Evolutionary conservation across 1,140 invertebrate species (phyloP), one percentile per base, ranked within the genome.

Genomic region (Halesus radiatus): DNA sequence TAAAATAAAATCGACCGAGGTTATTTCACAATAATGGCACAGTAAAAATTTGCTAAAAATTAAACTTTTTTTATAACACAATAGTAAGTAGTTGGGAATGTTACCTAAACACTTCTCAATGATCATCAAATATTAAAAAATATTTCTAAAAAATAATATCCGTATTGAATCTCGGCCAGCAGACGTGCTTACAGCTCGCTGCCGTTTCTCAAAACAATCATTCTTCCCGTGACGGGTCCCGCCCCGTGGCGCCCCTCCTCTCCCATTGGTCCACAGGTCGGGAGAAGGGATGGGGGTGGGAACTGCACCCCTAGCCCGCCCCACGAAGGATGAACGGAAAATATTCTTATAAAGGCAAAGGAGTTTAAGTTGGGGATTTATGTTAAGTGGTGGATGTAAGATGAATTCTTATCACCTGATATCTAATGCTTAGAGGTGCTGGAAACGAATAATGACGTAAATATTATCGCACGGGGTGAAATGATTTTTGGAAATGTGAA

Each of bases 331-430:
- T 45, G 77, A 37, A 68, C 53, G 72, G 73, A 80, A 83, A 83
- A 78, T 83, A 80, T 78, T 78, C 75, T 73, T 73, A 70, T 78
- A 8, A 37, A 37, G 32, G 32, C 32, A 37, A 73, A 73, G 70
- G 50, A 83, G 75, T 74, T 53, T 52, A 78, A 80, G 58, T 80
- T 80, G 64, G 13, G 72, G 79, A 83, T 83, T 83, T 83, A 83
- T 79, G 79, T 77, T 83, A 81, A 81, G 72, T 80, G 82, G 79
- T 76, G 64, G 58, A 77, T 79, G 76, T 81, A 81, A 81, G 82
- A 83, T 78, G 82, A 81, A 83, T 83, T 81, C 82, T 83, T 83
- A 83, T 83, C 82, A 76, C 73, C 79, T 79, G 76, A 78, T 78
- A 78, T 78, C 76, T 78, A 52, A 53, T 54, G 52, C 70, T 45